Conservation (phyloP, 1,140 invertebrate species). For the Diorhabda carinulata region DNA sequence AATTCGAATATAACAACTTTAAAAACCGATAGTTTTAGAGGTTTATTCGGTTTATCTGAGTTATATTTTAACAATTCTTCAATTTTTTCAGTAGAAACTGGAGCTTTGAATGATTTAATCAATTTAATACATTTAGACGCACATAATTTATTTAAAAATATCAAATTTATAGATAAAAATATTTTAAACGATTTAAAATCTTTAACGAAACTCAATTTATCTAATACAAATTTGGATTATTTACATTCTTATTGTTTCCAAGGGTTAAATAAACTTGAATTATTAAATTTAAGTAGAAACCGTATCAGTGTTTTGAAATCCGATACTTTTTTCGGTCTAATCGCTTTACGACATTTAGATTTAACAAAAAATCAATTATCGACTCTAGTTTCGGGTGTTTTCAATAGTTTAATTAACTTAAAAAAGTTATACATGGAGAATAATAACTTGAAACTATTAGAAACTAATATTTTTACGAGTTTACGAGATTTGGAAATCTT, state of each 20-base stretch:
- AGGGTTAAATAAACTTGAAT: not conserved
- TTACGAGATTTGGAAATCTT: not conserved
- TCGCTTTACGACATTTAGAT: not conserved
- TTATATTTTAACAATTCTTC: slow-evolving; percentile 1
- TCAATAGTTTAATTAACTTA: not conserved
- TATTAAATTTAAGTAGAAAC: slow-evolving; percentile 1
- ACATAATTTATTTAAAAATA: slow-evolving; percentile 9
- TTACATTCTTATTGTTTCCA: not conserved
- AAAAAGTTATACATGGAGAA: not conserved
- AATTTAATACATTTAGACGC: slow-evolving; percentile 6
- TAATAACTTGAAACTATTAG: not conserved
- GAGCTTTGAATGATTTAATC: slow-evolving; percentile 8
- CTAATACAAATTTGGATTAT: not conserved
- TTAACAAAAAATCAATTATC: not conserved
- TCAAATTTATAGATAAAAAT: not conserved
- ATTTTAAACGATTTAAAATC: slow-evolving; percentile 7
- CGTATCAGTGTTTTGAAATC: not conserved
- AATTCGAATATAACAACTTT: not conserved
- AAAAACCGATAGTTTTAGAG: not conserved
- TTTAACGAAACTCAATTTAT: slow-evolving; percentile 5
- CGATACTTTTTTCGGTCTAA: slow-evolving; percentile 1
- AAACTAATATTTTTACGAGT: not conserved
- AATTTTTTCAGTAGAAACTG: not conserved
- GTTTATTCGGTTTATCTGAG: slow-evolving; percentile 6
- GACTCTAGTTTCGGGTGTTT: not conserved